Conservation (phyloP, 2,113 vertebrate species). For the Callocephalon fimbriatum region DNA sequence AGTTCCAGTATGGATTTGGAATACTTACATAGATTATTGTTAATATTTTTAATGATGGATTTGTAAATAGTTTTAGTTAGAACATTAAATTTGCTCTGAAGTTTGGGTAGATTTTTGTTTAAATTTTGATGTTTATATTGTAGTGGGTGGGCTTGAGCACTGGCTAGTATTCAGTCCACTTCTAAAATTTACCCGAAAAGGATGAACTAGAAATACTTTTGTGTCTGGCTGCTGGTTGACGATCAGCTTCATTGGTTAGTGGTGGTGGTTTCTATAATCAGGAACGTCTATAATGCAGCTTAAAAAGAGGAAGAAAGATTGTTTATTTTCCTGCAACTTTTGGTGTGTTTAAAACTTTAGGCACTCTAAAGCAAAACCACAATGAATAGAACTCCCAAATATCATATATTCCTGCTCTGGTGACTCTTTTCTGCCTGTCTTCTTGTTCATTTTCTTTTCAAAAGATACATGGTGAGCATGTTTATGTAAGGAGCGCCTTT, state of each 20-base stretch:
- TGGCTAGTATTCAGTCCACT: neutral
- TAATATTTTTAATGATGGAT: neutral
- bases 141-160: neutral
- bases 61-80: neutral
- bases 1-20: neutral
- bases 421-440: neutral
- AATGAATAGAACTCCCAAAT: neutral
- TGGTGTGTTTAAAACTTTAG: neutral
- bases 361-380: neutral
- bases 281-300: neutral
- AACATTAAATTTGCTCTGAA: neutral
- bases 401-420: accelerated
- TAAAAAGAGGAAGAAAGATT: neutral
- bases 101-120: neutral
- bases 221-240: neutral
- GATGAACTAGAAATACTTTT: neutral
- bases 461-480: neutral
- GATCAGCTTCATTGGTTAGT: neutral
- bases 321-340: neutral
- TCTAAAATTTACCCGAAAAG: neutral
- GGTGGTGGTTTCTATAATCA: neutral
- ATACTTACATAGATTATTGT: neutral
- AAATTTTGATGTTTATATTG: neutral
- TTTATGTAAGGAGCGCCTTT: neutral
- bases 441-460: neutral